phyloP scores from a whole-genome alignment of 2,797 vertebrate species.

The Denticeps clupeoides region DNA sequence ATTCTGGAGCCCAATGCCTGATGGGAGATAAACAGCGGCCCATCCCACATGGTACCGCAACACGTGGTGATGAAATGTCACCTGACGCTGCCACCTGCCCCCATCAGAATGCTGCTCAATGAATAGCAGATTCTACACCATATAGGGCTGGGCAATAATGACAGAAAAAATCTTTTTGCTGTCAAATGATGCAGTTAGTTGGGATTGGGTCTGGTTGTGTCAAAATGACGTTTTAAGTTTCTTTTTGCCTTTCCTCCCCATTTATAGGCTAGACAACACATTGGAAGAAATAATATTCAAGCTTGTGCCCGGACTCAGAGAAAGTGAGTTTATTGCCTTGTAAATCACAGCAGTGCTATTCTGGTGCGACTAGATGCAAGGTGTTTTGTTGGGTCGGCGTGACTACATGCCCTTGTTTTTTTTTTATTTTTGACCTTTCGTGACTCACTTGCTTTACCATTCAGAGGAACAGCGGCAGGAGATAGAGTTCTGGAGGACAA shows the following conservation, averaged over 20 bases:
- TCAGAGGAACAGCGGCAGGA: slow-evolving; percentile 85
- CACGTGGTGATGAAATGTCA: too few relatives aligned
- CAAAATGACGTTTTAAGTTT: too few relatives aligned
- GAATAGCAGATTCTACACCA: too few relatives aligned
- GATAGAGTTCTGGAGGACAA: slow-evolving; percentile 88
- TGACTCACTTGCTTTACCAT: slow-evolving; percentile 9
- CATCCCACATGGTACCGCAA: too few relatives aligned
- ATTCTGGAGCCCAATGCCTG: too few relatives aligned
- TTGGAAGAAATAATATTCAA: slow-evolving; percentile 99
- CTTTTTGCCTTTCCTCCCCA: not conserved
- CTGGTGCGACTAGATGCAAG: not conserved
- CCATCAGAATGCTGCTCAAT: too few relatives aligned
- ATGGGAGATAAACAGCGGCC: too few relatives aligned
- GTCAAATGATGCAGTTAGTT: too few relatives aligned
- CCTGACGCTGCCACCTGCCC: too few relatives aligned
- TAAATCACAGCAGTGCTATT: slow-evolving; percentile 2
- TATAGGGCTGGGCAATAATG: too few relatives aligned
- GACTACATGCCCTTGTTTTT: not conserved
- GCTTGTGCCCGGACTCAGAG: slow-evolving; percentile 89
- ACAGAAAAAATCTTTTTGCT: too few relatives aligned
- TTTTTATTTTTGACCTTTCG: slow-evolving; percentile 9
- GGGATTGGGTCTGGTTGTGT: too few relatives aligned
- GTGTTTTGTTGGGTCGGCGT: not conserved
- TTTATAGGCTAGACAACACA: slow-evolving; percentile 85
- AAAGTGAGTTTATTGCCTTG: slow-evolving; percentile 68